Evolutionary conservation across 2,888 invertebrate genomes (phyloP).

Genomic region (Catotricha subobsoleta): DNA sequence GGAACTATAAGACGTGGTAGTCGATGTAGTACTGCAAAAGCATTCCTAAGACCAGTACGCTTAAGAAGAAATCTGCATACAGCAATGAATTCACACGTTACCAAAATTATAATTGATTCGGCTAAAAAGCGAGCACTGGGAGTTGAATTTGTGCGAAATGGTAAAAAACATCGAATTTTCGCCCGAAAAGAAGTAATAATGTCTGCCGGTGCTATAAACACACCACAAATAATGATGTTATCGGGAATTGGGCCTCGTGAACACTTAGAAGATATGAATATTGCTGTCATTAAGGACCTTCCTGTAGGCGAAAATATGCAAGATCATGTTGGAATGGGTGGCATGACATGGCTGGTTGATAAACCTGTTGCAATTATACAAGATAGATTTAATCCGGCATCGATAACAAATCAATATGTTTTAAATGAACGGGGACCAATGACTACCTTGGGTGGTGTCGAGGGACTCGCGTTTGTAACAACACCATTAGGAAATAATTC

Average conservation of each 20-base stretch:
- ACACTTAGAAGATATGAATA: slow-evolving; percentile 49
- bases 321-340: slow-evolving; percentile 77
- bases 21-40: slow-evolving; percentile 74
- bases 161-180: slow-evolving; percentile 45
- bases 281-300: slow-evolving; percentile 55
- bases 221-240: slow-evolving; percentile 79
- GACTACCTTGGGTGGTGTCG: slow-evolving; percentile 74
- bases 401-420: slow-evolving; percentile 64
- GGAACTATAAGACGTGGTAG: slow-evolving; percentile 61
- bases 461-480: slow-evolving; percentile 73
- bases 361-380: slow-evolving; percentile 72
- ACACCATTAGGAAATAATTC: slow-evolving; percentile 64
- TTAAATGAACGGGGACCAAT: slow-evolving; percentile 64
- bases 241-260: slow-evolving; percentile 64
- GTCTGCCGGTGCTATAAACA: slow-evolving; percentile 80
- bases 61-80: slow-evolving; percentile 54
- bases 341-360: slow-evolving; percentile 37
- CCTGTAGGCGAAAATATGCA: slow-evolving; percentile 68
- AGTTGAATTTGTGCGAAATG: slow-evolving; percentile 62
- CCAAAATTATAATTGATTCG: slow-evolving; percentile 55
- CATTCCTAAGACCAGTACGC: slow-evolving; percentile 56
- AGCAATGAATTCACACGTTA: slow-evolving; percentile 62
- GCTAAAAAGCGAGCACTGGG: slow-evolving; percentile 56
- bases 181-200: slow-evolving; percentile 73
- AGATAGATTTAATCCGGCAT: slow-evolving; percentile 55